Evolutionary conservation across 53 echinoderm and acorn worm species (phyloP).

Genomic region (Zoroaster sp.): DNA sequence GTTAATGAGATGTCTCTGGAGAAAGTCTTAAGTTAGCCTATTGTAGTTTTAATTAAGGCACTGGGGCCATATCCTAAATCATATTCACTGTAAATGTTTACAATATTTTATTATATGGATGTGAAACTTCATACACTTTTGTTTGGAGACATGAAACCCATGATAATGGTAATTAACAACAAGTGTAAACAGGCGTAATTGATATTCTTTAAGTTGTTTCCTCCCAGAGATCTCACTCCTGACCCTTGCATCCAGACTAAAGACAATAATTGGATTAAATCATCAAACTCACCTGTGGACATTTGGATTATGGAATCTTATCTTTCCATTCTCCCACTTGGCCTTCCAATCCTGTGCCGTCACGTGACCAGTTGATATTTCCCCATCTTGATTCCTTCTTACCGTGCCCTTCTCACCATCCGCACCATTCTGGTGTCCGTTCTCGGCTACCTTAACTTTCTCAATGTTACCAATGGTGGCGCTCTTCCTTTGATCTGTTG

Average conservation of each 20-base stretch:
- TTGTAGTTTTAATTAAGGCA: too few species aligned
- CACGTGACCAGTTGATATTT: slow-evolving; percentile 74
- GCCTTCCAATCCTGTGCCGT: slow-evolving; percentile 71
- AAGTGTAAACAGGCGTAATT: neutral
- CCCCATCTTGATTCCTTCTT: slow-evolving; percentile 88
- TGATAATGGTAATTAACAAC: too few species aligned
- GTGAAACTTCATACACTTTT: too few species aligned
- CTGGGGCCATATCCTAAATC: too few species aligned
- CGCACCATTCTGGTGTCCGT: slow-evolving; percentile 16
- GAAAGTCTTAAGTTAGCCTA: too few species aligned
- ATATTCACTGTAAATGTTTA: too few species aligned
- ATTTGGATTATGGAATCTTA: slow-evolving; percentile 79
- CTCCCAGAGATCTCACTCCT: too few species aligned
- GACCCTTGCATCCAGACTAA: neutral
- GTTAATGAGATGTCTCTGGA: too few species aligned
- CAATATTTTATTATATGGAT: too few species aligned
- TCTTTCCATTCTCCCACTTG: slow-evolving; percentile 84
- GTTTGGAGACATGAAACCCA: too few species aligned
- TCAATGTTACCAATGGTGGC: neutral
- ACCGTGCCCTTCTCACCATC: neutral
- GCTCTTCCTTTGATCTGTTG: slow-evolving; percentile 11
- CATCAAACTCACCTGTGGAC: slow-evolving; percentile 70
- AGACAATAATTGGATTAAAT: neutral
- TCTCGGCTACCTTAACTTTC: slow-evolving; percentile 31
- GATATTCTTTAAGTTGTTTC: too few species aligned